Conservation (phyloP, 37 sponge, comb jelly and placozoan species). For the Cladorhizidae sp. region DNA sequence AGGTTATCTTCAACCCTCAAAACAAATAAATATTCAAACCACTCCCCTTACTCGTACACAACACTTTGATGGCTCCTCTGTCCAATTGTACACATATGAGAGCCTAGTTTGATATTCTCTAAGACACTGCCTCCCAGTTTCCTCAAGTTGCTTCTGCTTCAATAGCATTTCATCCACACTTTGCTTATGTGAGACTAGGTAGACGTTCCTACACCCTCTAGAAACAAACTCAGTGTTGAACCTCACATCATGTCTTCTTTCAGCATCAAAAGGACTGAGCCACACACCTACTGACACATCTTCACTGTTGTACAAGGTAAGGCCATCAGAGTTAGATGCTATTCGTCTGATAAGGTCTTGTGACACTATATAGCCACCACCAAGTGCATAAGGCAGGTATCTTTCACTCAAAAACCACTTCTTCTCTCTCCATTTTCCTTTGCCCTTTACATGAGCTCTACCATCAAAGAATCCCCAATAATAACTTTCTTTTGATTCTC, state of each 20-base stretch:
- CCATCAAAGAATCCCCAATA: slow-evolving; percentile 96
- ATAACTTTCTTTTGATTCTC: slow-evolving; percentile 15
- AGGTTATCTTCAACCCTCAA: too few relatives aligned
- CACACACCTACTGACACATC: slow-evolving; percentile 93
- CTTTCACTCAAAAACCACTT: slow-evolving; percentile 84
- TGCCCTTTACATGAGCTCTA: slow-evolving; percentile 53
- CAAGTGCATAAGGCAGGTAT: slow-evolving; percentile 89
- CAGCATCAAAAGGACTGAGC: slow-evolving; percentile 70
- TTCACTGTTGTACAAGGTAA: slow-evolving; percentile 72
- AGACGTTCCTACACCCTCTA: slow-evolving; percentile 79
- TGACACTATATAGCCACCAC: slow-evolving; percentile 85
- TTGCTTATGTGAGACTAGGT: slow-evolving; percentile 86
- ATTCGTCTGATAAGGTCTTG: slow-evolving; percentile 66
- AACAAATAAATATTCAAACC: too few relatives aligned
- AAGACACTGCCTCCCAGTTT: slow-evolving; percentile 56
- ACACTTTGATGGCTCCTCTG: slow-evolving; percentile 69
- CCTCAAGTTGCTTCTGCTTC: slow-evolving; percentile 26
- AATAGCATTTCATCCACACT: slow-evolving; percentile 47
- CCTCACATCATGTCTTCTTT: slow-evolving; percentile 75
- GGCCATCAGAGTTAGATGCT: slow-evolving; percentile 34
- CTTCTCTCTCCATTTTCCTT: slow-evolving; percentile 81
- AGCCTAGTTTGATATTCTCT: slow-evolving; percentile 58
- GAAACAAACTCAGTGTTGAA: slow-evolving; percentile 91
- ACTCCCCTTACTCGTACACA: slow-evolving; percentile 62
- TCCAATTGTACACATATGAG: slow-evolving; percentile 87